These are phyloP conservation scores for Microctonus brassicae DNA, from an alignment of 2,888 invertebrate genomes.

Conservation along the genomic window DNA sequence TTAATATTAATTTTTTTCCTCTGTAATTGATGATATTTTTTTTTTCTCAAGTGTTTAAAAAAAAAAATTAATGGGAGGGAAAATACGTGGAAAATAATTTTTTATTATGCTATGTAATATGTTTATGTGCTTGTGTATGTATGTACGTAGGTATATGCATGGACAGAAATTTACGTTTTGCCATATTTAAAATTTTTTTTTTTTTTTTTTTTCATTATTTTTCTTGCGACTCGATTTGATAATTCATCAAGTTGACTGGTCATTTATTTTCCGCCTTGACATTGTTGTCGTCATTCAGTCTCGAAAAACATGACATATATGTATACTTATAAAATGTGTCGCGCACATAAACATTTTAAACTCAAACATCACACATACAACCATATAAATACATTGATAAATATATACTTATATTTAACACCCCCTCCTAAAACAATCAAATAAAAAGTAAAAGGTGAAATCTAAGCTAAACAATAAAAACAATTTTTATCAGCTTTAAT, in stretches of 20 bases:
- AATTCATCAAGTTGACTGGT: conserved; percentile 10
- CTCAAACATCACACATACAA: background rate
- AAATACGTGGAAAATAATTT: background rate
- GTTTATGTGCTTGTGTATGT: background rate
- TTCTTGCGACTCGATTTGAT: conserved; percentile 15
- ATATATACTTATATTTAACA: background rate
- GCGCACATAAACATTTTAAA: too few species aligned
- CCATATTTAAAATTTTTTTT: too few species aligned
- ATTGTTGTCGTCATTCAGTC: background rate
- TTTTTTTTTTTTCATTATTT: background rate
- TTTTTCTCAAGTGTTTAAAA: background rate
- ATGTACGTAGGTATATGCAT: background rate
- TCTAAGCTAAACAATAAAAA: background rate
- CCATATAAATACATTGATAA: background rate
- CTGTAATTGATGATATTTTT: background rate
- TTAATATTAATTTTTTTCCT: background rate
- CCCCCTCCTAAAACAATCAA: background rate
- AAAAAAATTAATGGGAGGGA: too few species aligned
- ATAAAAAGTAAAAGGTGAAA: background rate
- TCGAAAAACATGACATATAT: background rate
- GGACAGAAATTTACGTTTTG: background rate
- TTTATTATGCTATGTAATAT: background rate
- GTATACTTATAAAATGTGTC: too few species aligned
- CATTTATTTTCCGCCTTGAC: conserved; percentile 1
- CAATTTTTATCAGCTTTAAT: background rate